A percentile compares a stretch with the other conserved stretches of the same genome.
phyloP scores from a whole-genome alignment of 2,113 vertebrate genomes.

The Ploceus nigricollis region DNA sequence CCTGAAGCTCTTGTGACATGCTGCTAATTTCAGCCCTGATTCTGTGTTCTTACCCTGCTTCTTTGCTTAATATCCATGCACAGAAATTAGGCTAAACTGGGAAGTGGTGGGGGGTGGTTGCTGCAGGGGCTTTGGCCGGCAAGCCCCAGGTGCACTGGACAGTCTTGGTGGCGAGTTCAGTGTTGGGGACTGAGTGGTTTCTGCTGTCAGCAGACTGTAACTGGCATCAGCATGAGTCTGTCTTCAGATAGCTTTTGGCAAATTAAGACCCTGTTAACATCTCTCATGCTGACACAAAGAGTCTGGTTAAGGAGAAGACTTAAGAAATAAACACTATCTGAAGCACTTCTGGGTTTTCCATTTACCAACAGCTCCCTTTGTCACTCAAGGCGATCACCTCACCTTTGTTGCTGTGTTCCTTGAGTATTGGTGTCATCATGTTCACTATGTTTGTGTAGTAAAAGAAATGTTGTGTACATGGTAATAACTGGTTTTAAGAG shows the following conservation, averaged over 20 bases:
- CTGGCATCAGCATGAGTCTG: not conserved
- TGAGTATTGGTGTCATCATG: not conserved
- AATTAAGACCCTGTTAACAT: not conserved
- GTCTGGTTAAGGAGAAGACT: not conserved
- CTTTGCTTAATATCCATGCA: not conserved
- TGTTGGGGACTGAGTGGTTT: not conserved
- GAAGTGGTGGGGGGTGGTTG: not conserved
- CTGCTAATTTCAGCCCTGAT: not conserved
- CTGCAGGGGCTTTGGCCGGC: not conserved
- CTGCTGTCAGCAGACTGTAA: not conserved
- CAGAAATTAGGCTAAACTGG: not conserved
- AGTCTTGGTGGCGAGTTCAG: not conserved
- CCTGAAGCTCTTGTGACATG: not conserved
- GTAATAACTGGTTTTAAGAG: not conserved
- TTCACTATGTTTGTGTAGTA: not conserved
- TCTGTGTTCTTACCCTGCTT: not conserved
- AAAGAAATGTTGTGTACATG: not conserved
- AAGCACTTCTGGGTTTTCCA: not conserved
- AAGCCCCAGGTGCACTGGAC: not conserved
- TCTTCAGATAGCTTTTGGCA: not conserved
- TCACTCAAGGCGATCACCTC: rapidly evolving
- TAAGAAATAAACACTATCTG: not conserved
- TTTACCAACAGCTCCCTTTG: not conserved
- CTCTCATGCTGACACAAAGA: not conserved
- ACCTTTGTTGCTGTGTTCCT: not conserved